phyloP scores from a whole-genome alignment of 2,113 vertebrate species.

The Pedetes capensis region DNA sequence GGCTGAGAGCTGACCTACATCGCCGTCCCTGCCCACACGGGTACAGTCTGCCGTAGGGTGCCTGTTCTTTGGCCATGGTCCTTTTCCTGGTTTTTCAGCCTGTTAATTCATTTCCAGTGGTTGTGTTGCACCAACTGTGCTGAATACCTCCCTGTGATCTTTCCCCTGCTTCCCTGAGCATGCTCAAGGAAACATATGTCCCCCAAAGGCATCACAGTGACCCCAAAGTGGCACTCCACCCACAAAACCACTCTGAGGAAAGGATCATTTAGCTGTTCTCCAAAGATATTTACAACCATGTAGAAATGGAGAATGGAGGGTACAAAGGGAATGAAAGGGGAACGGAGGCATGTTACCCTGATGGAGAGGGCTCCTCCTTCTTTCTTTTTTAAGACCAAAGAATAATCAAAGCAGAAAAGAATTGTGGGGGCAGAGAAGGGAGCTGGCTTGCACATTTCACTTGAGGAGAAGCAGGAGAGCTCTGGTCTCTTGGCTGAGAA shows the following conservation, averaged over 20 bases:
- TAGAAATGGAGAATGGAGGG: neutral
- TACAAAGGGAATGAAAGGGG: rapidly evolving
- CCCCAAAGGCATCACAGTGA: neutral
- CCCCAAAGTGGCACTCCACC: neutral
- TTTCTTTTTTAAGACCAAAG: slow-evolving; percentile 11
- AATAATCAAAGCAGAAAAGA: neutral
- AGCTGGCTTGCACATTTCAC: neutral
- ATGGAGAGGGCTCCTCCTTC: neutral
- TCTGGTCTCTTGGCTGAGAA: neutral
- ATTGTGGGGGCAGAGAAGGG: neutral
- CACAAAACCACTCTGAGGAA: neutral
- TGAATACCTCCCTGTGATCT: neutral
- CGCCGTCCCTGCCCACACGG: slow-evolving; percentile 8
- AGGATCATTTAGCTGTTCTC: neutral
- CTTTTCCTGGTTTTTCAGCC: slow-evolving; percentile 5
- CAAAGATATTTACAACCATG: neutral
- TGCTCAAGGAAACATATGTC: neutral
- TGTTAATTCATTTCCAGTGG: slow-evolving; percentile 70
- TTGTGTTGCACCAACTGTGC: slow-evolving; percentile 48
- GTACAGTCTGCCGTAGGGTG: slow-evolving; percentile 60
- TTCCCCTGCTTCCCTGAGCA: neutral
- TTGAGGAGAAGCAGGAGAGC: neutral
- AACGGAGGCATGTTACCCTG: neutral
- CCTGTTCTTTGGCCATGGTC: slow-evolving; percentile 45
- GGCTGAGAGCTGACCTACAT: slow-evolving; percentile 76